Percentiles rank a stretch among this genome's conserved stretches.
These are phyloP conservation scores for Podotricha telesiphe DNA, from an alignment of 2,888 invertebrate genomes.

Conservation along the genomic window DNA sequence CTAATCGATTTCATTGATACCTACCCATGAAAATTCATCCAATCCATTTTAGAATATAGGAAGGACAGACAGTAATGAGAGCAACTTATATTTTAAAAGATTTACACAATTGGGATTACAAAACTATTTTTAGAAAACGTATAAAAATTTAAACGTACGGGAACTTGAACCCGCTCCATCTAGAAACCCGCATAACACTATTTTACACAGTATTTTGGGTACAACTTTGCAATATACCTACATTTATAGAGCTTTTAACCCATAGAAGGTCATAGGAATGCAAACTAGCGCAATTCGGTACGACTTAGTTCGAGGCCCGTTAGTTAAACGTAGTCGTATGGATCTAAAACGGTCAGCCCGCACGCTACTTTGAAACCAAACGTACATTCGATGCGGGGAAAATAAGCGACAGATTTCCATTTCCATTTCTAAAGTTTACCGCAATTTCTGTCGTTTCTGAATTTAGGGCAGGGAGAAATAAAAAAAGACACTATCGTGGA, in stretches of 20 bases:
- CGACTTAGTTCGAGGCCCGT: constrained; percentile 27
- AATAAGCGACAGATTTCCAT: constrained; percentile 31
- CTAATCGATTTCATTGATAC: too few species aligned
- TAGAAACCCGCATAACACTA: too few species aligned
- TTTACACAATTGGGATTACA: too few species aligned
- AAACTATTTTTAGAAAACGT: too few species aligned
- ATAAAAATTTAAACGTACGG: too few species aligned
- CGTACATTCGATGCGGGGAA: constrained; percentile 29
- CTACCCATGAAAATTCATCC: too few species aligned
- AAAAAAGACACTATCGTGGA: background rate
- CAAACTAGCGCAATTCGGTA: constrained; percentile 14
- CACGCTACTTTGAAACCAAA: constrained; percentile 30
- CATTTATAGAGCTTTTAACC: background rate
- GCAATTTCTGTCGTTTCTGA: constrained; percentile 9
- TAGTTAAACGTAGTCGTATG: constrained; percentile 26
- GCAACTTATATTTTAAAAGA: too few species aligned
- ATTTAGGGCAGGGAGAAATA: background rate
- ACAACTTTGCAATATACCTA: background rate
- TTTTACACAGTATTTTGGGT: too few species aligned
- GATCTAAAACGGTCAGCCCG: constrained; percentile 31
- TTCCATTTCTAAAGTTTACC: constrained; percentile 17
- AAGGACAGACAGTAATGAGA: too few species aligned
- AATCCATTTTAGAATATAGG: too few species aligned
- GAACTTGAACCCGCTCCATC: too few species aligned
- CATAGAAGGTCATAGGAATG: constrained; percentile 30